A percentile compares a stretch with the other conserved stretches of the same genome.
Conservation (phyloP, 2,888 invertebrate genomes). For the Dicyrtoma fusca region DNA sequence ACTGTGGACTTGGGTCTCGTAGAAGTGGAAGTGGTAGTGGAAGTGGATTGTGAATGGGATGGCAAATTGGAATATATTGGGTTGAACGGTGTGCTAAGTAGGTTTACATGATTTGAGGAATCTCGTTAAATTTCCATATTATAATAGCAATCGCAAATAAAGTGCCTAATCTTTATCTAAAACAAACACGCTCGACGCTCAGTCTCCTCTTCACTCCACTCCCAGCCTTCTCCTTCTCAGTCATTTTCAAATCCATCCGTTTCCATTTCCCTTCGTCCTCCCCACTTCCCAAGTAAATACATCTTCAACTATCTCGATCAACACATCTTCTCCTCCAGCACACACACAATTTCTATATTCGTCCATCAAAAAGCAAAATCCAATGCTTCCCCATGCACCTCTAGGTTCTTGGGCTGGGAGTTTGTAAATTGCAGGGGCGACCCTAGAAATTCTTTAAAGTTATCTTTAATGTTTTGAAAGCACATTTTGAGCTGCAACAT, state of each 20-base stretch:
- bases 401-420: no score
- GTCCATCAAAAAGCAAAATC: no score
- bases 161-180: conserved; percentile 35
- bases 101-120: conserved; percentile 41
- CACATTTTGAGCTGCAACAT: no score
- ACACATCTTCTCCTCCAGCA: neutral
- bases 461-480: no score
- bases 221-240: conserved; percentile 33
- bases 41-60: neutral
- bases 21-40: neutral
- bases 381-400: no score
- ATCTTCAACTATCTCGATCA: no score
- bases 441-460: no score
- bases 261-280: conserved; percentile 17
- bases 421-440: no score
- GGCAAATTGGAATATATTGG: no score
- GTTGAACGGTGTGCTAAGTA: neutral
- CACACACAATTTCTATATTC: no score
- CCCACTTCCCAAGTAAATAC: neutral
- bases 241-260: conserved; percentile 48
- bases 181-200: conserved; percentile 28
- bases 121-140: conserved; percentile 54
- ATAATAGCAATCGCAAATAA: conserved; percentile 44
- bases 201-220: conserved; percentile 45
- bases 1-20: no score